A percentile compares a stretch with the other conserved stretches of the same genome.
Conservation (phyloP, 1,140 invertebrate genomes). For the Trachymyrmex septentrionalis region DNA sequence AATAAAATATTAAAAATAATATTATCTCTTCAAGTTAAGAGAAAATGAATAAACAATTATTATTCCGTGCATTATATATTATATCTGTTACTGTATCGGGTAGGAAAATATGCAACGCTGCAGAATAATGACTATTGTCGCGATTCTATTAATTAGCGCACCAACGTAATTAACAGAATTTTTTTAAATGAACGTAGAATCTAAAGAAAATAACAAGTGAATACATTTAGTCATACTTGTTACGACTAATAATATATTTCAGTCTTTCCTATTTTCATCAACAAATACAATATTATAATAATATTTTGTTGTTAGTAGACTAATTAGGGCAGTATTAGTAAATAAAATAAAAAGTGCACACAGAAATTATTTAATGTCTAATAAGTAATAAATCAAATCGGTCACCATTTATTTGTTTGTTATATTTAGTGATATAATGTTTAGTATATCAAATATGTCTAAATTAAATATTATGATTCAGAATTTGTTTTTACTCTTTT, state of each 20-base stretch:
- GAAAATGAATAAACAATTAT: background rate
- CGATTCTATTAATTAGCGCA: constrained; percentile 34
- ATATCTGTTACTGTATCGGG: background rate
- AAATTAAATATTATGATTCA: no score
- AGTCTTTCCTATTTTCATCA: background rate
- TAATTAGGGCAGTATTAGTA: background rate
- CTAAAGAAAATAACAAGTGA: background rate
- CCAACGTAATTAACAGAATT: constrained; percentile 25
- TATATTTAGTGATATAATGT: no score
- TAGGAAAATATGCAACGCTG: background rate
- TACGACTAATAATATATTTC: background rate
- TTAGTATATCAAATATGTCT: no score
- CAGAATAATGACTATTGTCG: constrained; percentile 11
- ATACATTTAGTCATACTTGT: background rate
- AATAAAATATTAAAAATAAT: no score
- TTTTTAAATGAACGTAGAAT: background rate
- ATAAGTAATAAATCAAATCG: background rate
- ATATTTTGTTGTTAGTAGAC: background rate
- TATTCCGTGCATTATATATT: background rate
- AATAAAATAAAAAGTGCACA: background rate
- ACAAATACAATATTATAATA: constrained; percentile 24
- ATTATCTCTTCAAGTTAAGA: background rate
- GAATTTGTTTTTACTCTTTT: no score
- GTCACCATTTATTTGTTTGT: background rate
- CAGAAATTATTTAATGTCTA: background rate